Conservation (phyloP, 2,113 vertebrate genomes). For the Lipophrys pholis region DNA sequence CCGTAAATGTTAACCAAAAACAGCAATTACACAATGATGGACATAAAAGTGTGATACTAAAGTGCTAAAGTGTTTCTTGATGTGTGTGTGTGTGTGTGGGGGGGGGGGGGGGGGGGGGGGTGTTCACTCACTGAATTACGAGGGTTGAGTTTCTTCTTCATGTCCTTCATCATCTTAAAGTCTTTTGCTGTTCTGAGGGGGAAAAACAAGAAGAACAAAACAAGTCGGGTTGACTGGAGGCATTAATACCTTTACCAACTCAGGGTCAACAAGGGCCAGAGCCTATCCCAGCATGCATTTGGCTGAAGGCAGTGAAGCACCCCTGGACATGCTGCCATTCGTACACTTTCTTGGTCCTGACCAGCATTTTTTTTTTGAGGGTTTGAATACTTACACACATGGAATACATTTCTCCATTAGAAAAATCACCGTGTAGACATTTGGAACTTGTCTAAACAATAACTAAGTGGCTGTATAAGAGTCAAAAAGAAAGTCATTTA, state of each 20-base stretch:
- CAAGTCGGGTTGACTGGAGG: constrained; percentile 35
- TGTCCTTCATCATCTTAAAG: constrained; percentile 91
- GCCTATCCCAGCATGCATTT: constrained; percentile 71
- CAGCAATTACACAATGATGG: neutral
- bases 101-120: no score
- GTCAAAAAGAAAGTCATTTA: no score
- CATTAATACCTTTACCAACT: constrained; percentile 45
- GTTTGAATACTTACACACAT: constrained; percentile 1
- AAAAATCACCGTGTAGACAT: neutral
- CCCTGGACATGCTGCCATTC: constrained; percentile 58
- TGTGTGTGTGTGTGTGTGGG: no score
- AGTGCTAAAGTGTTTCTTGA: no score
- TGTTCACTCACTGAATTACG: constrained; percentile 87
- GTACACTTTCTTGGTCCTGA: constrained; percentile 28
- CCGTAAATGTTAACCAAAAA: neutral
- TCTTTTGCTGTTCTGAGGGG: constrained; percentile 89
- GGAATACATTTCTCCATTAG: neutral
- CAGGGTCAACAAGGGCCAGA: constrained; percentile 43
- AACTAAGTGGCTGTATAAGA: no score
- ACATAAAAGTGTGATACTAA: neutral
- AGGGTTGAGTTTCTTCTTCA: constrained; percentile 93
- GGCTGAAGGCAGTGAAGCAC: constrained; percentile 67
- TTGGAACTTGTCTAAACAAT: no score
- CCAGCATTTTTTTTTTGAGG: constrained; percentile 1
- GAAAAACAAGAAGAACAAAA: constrained; percentile 34